Percentiles rank a stretch among this genome's conserved stretches.
Conservation (phyloP, 2,797 vertebrate species). For the Chrysocyon brachyurus region DNA sequence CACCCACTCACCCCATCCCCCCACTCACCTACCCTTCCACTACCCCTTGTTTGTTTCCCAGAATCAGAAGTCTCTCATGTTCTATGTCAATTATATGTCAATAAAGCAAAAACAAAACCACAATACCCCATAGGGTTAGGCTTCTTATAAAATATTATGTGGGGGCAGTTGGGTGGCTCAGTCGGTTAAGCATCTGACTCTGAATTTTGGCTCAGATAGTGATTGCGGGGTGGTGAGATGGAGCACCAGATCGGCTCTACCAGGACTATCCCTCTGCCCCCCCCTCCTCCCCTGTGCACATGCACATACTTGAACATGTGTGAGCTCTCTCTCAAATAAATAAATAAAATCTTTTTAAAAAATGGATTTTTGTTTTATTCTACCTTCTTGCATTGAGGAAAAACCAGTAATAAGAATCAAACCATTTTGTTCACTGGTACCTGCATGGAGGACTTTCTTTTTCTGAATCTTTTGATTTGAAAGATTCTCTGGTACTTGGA, state of each 20-base stretch:
- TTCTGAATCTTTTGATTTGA: conserved; percentile 46
- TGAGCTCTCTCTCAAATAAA: background rate
- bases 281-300: no score
- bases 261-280: no score
- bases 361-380: conserved; percentile 23
- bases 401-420: background rate
- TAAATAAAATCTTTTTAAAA: background rate
- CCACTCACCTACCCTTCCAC: no score
- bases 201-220: no score
- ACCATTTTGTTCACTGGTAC: conserved; percentile 62
- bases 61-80: no score
- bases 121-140: background rate
- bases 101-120: background rate
- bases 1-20: no score
- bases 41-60: no score
- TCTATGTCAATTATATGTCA: background rate
- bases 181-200: no score
- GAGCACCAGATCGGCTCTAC: no score
- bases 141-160: background rate
- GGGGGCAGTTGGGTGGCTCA: no score
- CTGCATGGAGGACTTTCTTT: conserved; percentile 77
- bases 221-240: no score
- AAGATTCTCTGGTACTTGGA: background rate
- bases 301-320: no score
- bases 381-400: conserved; percentile 1